Conservation (phyloP, 2,113 vertebrate species). For the Callaeas wilsoni region DNA sequence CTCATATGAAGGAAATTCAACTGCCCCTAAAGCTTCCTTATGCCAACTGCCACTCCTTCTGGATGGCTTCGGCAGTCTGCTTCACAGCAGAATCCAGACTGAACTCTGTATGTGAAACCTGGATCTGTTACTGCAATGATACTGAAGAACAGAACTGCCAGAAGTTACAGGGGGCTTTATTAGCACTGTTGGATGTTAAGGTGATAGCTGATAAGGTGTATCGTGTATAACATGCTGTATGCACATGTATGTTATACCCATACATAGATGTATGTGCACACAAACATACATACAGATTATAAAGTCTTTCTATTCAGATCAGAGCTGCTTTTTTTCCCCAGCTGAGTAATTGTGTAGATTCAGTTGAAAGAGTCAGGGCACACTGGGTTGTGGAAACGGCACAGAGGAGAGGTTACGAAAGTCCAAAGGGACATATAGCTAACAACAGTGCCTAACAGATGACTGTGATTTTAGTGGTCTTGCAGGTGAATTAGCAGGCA, state of each 20-base stretch:
- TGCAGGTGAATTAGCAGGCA: background rate
- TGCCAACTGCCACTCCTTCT: slow-evolving; percentile 1
- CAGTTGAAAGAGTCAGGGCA: background rate
- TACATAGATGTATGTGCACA: background rate
- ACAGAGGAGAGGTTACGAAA: background rate
- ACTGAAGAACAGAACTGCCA: background rate
- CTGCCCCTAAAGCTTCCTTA: background rate
- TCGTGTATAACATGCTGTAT: background rate
- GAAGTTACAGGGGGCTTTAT: background rate
- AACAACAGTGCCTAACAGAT: background rate
- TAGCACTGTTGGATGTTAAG: background rate
- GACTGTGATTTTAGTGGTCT: background rate
- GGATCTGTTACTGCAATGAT: background rate
- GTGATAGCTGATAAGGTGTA: background rate
- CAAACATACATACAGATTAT: background rate
- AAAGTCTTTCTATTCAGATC: background rate
- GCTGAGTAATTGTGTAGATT: background rate
- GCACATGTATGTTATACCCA: background rate
- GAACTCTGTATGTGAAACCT: background rate
- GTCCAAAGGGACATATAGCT: background rate
- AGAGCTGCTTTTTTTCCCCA: background rate
- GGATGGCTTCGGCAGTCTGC: background rate
- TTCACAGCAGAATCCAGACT: background rate
- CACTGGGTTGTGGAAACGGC: background rate
- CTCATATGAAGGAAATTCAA: background rate